Evolutionary conservation across 1,140 invertebrate genomes (phyloP).

Genomic region (Drosophila tristis): DNA sequence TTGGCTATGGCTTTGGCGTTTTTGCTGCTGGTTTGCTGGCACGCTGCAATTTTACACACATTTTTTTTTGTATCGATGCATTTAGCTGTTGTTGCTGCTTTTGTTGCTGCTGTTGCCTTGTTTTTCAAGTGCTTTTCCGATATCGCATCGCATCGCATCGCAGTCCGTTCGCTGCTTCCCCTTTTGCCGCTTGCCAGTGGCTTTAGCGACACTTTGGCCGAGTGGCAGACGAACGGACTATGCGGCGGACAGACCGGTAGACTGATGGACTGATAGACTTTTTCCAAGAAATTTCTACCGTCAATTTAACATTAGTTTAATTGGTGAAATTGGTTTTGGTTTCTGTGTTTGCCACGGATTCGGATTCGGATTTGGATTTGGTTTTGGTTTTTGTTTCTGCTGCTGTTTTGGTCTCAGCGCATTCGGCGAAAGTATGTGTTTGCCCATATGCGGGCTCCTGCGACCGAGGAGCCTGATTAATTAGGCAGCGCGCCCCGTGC

Average conservation of each 20-base stretch:
- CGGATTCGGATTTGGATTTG: not conserved
- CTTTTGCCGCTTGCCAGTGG: constrained; percentile 24
- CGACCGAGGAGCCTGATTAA: constrained; percentile 17
- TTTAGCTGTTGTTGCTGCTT: not conserved
- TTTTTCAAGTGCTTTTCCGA: constrained; percentile 46
- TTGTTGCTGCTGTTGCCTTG: constrained; percentile 24
- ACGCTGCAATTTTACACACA: too few relatives aligned
- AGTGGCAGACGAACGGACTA: constrained; percentile 5
- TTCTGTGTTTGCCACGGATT: constrained; percentile 17
- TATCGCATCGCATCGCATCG: not conserved
- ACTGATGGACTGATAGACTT: constrained; percentile 40
- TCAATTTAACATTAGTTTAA: constrained; percentile 68
- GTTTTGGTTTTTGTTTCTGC: not conserved
- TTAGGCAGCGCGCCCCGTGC: not conserved
- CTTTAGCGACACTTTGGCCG: constrained; percentile 50
- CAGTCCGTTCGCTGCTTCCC: constrained; percentile 29
- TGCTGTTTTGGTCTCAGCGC: constrained; percentile 15
- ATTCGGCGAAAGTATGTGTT: constrained; percentile 60
- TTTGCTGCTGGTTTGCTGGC: too few relatives aligned
- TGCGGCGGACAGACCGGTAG: constrained; percentile 2
- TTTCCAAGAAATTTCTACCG: constrained; percentile 75
- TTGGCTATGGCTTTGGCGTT: not conserved
- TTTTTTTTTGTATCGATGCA: not conserved
- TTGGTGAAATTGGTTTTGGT: constrained; percentile 68
- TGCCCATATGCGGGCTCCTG: constrained; percentile 8